Evolutionary conservation across 2,888 invertebrate species (phyloP).

Genomic region (Cremastobaeus sp.): DNA sequence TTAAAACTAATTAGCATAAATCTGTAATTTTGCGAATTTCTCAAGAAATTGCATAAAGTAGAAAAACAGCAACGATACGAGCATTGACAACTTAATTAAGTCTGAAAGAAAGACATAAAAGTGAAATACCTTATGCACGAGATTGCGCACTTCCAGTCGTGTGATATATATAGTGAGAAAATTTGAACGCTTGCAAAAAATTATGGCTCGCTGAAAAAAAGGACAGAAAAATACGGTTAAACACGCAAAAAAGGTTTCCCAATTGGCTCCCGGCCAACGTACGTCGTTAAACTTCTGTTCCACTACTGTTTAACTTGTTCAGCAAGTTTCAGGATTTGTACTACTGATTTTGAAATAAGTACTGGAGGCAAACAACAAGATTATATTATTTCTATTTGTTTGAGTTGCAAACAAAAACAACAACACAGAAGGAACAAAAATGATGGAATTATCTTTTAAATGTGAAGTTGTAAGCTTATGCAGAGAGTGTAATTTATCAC

Average conservation of each 20-base stretch:
- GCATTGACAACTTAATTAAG: too few species aligned
- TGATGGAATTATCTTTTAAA: too few species aligned
- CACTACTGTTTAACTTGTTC: constrained; percentile 53
- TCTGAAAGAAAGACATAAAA: too few species aligned
- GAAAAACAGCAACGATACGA: too few species aligned
- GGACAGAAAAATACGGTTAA: constrained; percentile 21
- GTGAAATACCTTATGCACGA: too few species aligned
- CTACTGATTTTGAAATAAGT: constrained; percentile 53
- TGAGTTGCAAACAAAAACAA: constrained; percentile 28
- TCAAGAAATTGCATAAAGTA: too few species aligned
- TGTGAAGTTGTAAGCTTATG: too few species aligned
- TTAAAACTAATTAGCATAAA: too few species aligned
- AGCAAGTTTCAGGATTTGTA: constrained; percentile 55
- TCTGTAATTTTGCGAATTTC: too few species aligned
- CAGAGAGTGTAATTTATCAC: too few species aligned
- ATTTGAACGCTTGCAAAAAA: constrained; percentile 12
- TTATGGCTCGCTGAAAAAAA: background rate
- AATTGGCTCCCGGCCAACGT: constrained; percentile 49
- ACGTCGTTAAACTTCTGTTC: constrained; percentile 56
- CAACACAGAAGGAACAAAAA: constrained; percentile 10
- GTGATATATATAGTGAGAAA: background rate
- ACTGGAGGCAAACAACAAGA: constrained; percentile 26
- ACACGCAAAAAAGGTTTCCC: constrained; percentile 34
- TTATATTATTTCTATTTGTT: constrained; percentile 38
- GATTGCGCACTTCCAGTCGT: background rate